Base-by-base conservation (phyloP, 2,113 vertebrate genomes). In the Enhydra lutris region DNA sequence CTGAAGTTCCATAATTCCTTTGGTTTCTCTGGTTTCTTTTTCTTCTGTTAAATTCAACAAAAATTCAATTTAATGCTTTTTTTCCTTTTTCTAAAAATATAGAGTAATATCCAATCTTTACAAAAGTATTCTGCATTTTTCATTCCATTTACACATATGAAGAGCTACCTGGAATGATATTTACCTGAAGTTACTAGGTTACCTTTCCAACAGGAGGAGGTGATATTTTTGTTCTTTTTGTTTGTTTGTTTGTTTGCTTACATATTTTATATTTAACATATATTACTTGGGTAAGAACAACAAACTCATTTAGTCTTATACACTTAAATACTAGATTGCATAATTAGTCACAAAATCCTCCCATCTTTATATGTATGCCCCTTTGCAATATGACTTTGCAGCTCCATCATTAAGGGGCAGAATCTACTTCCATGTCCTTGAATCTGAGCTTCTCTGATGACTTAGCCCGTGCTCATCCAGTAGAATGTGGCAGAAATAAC, bases 21-120 rank as follows among this genome's bases (percentile, higher is more conserved):
- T 88, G 55, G 61, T 91, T 97, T 97, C 80, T 89, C 74, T 4
- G 0, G 6, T 6, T 82, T 95, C 92, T 97, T 98, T 98, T 96
- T 86, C 95, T 97, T 94, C 94, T 95, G 36, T 84, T 97, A 96
- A 95, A 95, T 91, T 95, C 47, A 92, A 94, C 80, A 89, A 97
- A 97, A 98, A n/a, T 31, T 93, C 47, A 90, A 95, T 95, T 95
- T 96, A 96, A 96, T 89, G 23, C 78, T 83, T 89, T 94, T 52
- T 92, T 63, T 63, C 47, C 88, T 94, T 97, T 96, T 95, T 97
- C 73, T 97, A 97, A 92, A 57, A 86, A 80, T 7, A 18, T 0
- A 0, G 26, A 1, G 0, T 84, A 94, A 84, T 95, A 50, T 59
- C 93, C 89, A 96, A 94, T 94, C 92, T 96, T 92, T 57, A 92